Evolutionary conservation across 2,113 vertebrate genomes (phyloP), one percentile per base, ranked within the genome.

Genomic region (Plestiodon gilberti): DNA sequence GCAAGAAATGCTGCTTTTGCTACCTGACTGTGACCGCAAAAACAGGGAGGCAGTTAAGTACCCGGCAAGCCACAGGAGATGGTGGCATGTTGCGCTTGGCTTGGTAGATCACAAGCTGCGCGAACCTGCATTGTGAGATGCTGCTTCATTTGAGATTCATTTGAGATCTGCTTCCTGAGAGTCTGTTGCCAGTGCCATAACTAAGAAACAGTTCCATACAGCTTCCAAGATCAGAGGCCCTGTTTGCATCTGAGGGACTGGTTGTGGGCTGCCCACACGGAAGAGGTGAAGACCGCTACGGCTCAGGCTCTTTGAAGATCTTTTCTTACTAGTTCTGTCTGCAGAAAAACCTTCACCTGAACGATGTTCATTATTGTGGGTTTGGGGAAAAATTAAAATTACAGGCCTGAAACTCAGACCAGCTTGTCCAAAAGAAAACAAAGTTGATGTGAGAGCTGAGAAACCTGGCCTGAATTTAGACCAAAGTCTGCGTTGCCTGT

Each of bases 391-490:
- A 89, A 0, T 0, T 83, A 92, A 77, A 84, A 71, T 87, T 92
- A 62, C 61, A n/a, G 73, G 38, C 79, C 64, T 87, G 73, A 88
- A 22, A 52, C 79, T 90, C 0, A 0, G 70, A 73, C n/a, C 15
- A 74, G 52, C n/a, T 71, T 93, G 93, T 93, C 92, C 93, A 92
- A 78, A 69, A 73, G 59, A 86, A 81, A 81, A 87, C 78, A 87
- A 90, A 7, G 84, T 93, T 86, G 89, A 89, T 89, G n/a, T 79
- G 76, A 89, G 86, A 85, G 74, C 91, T 55, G 93, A 94, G 93
- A 95, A 95, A 80, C 90, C 93, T 89, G 92, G 92, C 90, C 81
- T 0, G 86, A 91, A 93, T 94, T 92, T 95, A 93, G 90, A 93
- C 85, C 90, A 93, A 95, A 86, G 88, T 90, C 92, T 4, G 61